These are phyloP conservation scores for Cryptocephalus primarius DNA, from an alignment of 2,888 invertebrate genomes.

Conservation along the genomic window DNA sequence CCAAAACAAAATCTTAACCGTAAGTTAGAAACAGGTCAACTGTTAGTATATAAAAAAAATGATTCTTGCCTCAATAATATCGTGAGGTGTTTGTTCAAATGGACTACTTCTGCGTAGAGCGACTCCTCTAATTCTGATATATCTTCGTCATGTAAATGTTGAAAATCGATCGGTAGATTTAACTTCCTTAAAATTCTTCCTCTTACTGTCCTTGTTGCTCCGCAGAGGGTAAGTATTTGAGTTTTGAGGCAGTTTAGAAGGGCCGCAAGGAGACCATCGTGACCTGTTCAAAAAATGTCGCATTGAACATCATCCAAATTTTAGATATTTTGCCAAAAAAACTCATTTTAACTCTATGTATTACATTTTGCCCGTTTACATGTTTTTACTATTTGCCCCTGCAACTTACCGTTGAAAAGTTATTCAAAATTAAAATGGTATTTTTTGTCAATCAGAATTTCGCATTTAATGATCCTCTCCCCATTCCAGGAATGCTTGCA, in stretches of 20 bases:
- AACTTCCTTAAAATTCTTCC: constrained; percentile 5
- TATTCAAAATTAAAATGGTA: no score
- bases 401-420: no score
- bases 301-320: background rate
- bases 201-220: constrained; percentile 9
- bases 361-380: no score
- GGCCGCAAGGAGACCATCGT: constrained; percentile 11
- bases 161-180: background rate
- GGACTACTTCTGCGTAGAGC: constrained; percentile 11
- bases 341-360: no score
- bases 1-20: no score
- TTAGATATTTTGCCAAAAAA: no score
- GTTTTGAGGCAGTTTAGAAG: constrained; percentile 10
- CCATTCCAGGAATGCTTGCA: no score
- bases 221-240: constrained; percentile 10
- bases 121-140: constrained; percentile 3
- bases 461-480: no score
- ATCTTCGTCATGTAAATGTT: constrained; percentile 2
- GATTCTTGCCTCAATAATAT: constrained; percentile 7
- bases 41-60: background rate
- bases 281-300: background rate
- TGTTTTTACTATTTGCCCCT: no score
- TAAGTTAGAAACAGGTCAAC: no score
- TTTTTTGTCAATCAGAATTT: no score
- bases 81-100: constrained; percentile 11